A percentile compares a stretch with the other conserved stretches of the same genome.
phyloP scores from a whole-genome alignment of 1,140 invertebrate species.

The Trypoxylus dichotomus region DNA sequence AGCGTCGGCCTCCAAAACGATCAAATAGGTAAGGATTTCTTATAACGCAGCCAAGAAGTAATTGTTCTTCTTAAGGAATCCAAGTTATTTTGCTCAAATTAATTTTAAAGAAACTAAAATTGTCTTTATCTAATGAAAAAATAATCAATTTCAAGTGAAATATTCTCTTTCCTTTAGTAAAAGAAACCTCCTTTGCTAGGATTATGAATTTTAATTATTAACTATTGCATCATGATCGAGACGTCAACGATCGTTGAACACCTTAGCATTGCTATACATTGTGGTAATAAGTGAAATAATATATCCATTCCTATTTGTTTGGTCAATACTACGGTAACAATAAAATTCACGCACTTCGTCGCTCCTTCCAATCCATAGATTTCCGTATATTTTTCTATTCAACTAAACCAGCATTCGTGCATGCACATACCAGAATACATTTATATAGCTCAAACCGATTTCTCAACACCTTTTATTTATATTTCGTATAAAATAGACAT shows the following conservation, averaged over 20 bases:
- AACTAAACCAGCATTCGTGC: background rate
- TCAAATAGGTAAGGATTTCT: too few relatives aligned
- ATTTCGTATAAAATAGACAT: constrained; percentile 6
- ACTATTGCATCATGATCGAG: background rate
- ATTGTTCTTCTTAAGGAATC: too few relatives aligned
- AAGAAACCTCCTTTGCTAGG: too few relatives aligned
- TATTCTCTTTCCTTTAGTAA: too few relatives aligned
- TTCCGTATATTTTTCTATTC: background rate
- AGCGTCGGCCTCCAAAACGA: too few relatives aligned
- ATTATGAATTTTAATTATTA: background rate
- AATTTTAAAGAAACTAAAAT: too few relatives aligned
- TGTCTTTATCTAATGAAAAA: too few relatives aligned
- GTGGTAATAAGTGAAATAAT: background rate
- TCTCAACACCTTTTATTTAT: constrained; percentile 21
- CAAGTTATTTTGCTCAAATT: too few relatives aligned
- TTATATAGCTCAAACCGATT: background rate
- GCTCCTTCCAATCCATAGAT: background rate
- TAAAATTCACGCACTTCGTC: background rate
- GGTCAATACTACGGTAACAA: background rate
- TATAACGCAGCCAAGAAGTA: too few relatives aligned
- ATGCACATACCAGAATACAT: background rate
- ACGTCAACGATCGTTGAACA: background rate
- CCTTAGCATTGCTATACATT: background rate
- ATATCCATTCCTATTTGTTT: background rate
- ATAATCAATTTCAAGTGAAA: too few relatives aligned